Evolutionary conservation across 1,140 invertebrate species (phyloP), one percentile per base, ranked within the genome.

Genomic region (Mya arenaria): DNA sequence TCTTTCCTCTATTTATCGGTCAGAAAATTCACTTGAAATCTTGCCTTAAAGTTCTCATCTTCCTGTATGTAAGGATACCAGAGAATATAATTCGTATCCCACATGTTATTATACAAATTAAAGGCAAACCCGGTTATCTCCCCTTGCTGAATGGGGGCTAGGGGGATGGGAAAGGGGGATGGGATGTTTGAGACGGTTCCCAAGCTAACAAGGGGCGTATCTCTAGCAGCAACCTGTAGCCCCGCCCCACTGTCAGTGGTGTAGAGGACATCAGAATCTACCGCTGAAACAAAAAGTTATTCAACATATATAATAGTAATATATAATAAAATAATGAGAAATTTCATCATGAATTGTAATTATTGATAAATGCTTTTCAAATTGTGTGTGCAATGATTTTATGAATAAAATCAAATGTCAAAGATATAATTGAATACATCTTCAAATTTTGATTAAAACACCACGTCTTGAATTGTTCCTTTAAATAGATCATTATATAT

Each of bases 51-150:
- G 73, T 87, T 39, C 15, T 86, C 58, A 80, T 91, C 89, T 17
- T 77, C 71, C 4, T 73, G 15, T 10, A 72, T 13, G 60, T 87
- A 91, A 4, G 91, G 90, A 62, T 91, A 92, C 89, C 88, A 92
- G 58, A 88, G 83, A 25, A 92, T 89, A 60, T 90, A 92, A 71
- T 92, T 92, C n/a, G 89, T 90, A 79, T 88, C 86, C 91, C 91
- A 92, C 10, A 91, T 86, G 68, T 92, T 92, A 66, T 92, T 92
- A 79, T 87, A 91, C 6, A 92, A 56, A 75, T 91, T 92, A 60
- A 89, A 92, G 6, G 87, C 82, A 48, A 89, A 71, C 0, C 89
- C 86, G 19, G 66, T 84, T 8, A 91, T 86, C 15, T 88, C 74
- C 10, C 80, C 60, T 4, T 68, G 34, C 10, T 52, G 66, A 10